These are phyloP conservation scores for Hycleus cichorii DNA, from an alignment of 1,140 invertebrate genomes.

Conservation along the genomic window DNA sequence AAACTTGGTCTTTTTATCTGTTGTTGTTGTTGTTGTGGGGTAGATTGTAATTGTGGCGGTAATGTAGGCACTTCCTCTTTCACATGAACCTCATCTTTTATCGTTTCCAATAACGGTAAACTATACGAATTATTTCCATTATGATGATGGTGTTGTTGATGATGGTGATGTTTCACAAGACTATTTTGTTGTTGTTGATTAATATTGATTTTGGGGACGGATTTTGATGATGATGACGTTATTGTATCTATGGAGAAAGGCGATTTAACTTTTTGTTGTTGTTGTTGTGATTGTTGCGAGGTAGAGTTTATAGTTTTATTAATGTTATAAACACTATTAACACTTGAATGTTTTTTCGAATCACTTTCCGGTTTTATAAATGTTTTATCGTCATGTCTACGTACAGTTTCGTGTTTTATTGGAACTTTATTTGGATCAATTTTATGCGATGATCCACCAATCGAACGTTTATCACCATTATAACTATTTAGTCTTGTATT, in stretches of 20 bases:
- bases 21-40: slow-evolving; percentile 6
- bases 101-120: neutral
- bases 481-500: slow-evolving; percentile 10
- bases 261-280: slow-evolving; percentile 32
- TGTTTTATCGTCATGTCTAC: slow-evolving; percentile 22
- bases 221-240: slow-evolving; percentile 24
- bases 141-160: slow-evolving; percentile 3
- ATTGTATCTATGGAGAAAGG: slow-evolving; percentile 30
- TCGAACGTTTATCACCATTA: slow-evolving; percentile 15
- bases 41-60: neutral
- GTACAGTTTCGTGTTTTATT: slow-evolving; percentile 25
- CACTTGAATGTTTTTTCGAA: slow-evolving; percentile 33
- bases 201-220: slow-evolving; percentile 31
- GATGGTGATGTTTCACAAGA: neutral
- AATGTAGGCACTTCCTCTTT: neutral
- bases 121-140: slow-evolving; percentile 3
- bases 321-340: slow-evolving; percentile 20
- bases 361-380: slow-evolving; percentile 29
- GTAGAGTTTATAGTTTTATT: slow-evolving; percentile 33
- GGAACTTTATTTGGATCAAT: slow-evolving; percentile 26
- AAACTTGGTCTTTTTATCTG: slow-evolving; percentile 36
- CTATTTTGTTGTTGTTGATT: neutral
- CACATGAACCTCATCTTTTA: neutral
- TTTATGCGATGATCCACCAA: neutral
- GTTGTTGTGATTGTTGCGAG: slow-evolving; percentile 16